Conservation (phyloP, 2,888 invertebrate genomes). For the Trachelus stipa region DNA sequence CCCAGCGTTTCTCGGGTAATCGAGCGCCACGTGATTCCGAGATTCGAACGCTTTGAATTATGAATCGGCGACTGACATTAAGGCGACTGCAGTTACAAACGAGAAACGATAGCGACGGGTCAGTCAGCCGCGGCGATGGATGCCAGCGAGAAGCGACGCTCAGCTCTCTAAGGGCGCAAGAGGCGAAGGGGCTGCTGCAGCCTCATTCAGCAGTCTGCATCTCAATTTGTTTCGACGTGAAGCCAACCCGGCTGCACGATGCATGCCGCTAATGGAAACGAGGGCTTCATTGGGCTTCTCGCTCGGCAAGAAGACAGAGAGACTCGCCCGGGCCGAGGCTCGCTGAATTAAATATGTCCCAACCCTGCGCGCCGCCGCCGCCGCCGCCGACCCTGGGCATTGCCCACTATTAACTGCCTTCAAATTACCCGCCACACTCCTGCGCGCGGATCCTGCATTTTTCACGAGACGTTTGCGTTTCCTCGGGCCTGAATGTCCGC, state of each 20-base stretch:
- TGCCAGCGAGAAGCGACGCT: not conserved
- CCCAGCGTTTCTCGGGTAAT: not conserved
- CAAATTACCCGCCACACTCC: not conserved
- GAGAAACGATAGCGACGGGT: not conserved
- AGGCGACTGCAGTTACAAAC: not conserved
- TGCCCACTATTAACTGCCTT: not conserved
- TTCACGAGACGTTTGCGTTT: not conserved
- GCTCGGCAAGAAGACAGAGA: slow-evolving; percentile 28
- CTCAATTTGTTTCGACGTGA: slow-evolving; percentile 35
- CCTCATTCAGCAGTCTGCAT: slow-evolving; percentile 29
- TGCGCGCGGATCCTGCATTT: not conserved
- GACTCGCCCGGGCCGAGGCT: slow-evolving; percentile 22
- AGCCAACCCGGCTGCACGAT: slow-evolving; percentile 32
- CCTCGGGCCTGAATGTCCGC: not conserved
- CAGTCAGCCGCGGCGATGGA: not conserved
- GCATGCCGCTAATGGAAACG: slow-evolving; percentile 47
- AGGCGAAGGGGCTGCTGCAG: slow-evolving; percentile 5
- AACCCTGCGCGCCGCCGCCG: not conserved
- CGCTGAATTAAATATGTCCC: slow-evolving; percentile 35
- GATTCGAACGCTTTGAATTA: not conserved
- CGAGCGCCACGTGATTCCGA: slow-evolving; percentile 4
- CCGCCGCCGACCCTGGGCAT: not conserved
- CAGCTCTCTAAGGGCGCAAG: not conserved
- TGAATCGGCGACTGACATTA: not conserved
- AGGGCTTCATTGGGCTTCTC: slow-evolving; percentile 26